These are phyloP conservation scores for Prolemur simus DNA, from an alignment of 2,113 vertebrate species.

Conservation along the genomic window DNA sequence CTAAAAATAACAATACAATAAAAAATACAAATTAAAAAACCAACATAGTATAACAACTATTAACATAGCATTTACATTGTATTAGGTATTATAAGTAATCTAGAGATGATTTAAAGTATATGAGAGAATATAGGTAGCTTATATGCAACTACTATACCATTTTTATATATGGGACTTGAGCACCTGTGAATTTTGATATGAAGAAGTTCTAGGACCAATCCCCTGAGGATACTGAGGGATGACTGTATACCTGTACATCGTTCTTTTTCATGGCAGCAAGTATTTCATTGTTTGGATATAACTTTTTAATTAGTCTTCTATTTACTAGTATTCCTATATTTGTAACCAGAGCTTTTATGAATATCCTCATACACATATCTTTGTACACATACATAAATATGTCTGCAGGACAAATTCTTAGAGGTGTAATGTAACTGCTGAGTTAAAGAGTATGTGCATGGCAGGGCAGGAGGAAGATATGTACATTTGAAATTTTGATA, in stretches of 20 bases:
- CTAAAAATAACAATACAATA: too few species aligned
- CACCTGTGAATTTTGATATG: background rate
- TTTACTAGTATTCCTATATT: slow-evolving; percentile 25
- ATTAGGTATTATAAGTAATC: background rate
- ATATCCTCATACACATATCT: background rate
- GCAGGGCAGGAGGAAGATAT: background rate
- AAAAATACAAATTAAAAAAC: background rate
- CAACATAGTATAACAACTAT: background rate
- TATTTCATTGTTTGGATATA: background rate
- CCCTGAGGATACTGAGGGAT: background rate
- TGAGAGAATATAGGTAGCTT: background rate
- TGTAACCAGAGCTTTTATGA: background rate
- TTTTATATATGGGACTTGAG: background rate
- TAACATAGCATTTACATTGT: background rate
- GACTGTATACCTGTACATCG: background rate
- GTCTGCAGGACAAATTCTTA: background rate
- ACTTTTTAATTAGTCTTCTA: background rate
- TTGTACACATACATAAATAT: background rate
- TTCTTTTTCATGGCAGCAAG: slow-evolving; percentile 1
- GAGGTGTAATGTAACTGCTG: background rate
- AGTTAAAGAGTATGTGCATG: background rate
- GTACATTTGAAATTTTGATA: slow-evolving; percentile 22
- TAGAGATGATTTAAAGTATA: background rate
- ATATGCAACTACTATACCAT: background rate
- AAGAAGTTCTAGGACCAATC: background rate